Evolutionary conservation across 1,140 invertebrate species (phyloP).

Genomic region (Anastatus disparis): DNA sequence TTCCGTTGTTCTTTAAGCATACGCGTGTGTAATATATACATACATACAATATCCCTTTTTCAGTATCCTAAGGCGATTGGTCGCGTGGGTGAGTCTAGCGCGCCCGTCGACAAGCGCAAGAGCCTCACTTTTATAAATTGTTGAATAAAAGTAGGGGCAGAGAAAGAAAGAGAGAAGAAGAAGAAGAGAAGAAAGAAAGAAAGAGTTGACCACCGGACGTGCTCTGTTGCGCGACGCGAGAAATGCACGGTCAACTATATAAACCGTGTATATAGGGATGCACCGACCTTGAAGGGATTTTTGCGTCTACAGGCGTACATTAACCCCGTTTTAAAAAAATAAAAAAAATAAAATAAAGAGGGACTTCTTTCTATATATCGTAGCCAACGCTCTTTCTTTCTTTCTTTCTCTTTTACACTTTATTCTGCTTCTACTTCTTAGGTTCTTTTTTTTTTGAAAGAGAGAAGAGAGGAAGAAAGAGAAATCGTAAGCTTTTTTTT

Average conservation of each 20-base stretch:
- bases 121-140: too few relatives aligned
- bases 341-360: too few relatives aligned
- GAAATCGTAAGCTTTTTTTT: constrained; percentile 35
- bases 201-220: constrained; percentile 51
- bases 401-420: background rate
- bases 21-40: too few relatives aligned
- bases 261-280: constrained; percentile 57
- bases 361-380: constrained; percentile 23
- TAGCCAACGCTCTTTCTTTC: constrained; percentile 7
- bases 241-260: constrained; percentile 26
- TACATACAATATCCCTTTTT: too few relatives aligned
- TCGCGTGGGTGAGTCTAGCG: constrained; percentile 56
- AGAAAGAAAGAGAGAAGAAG: constrained; percentile 33
- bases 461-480: background rate
- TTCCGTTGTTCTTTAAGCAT: too few relatives aligned
- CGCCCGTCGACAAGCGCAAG: constrained; percentile 36
- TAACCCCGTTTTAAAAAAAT: too few relatives aligned
- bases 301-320: constrained; percentile 65
- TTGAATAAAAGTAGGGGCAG: too few relatives aligned
- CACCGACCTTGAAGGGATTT: constrained; percentile 67
- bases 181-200: constrained; percentile 41
- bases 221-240: constrained; percentile 33
- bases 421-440: too few relatives aligned
- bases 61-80: constrained; percentile 37
- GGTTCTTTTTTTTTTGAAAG: too few relatives aligned